Conservation (phyloP, 2,797 vertebrate genomes). For the Myotis daubentonii region DNA sequence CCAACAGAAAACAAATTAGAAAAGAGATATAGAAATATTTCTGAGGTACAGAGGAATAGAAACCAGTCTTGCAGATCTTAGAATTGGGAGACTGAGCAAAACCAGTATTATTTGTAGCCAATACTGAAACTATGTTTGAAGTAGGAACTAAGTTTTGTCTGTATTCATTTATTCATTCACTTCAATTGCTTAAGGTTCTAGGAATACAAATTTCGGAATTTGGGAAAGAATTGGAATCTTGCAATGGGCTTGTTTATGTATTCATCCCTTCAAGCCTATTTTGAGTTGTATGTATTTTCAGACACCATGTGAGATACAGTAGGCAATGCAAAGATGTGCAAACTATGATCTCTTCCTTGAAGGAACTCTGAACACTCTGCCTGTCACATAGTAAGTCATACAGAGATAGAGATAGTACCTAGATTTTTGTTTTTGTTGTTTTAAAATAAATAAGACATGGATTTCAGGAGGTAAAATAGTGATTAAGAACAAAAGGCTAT, state of each 20-base stretch:
- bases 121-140: background rate
- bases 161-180: background rate
- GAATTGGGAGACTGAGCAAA: constrained; percentile 17
- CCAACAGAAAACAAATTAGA: constrained; percentile 43
- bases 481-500: background rate
- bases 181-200: constrained; percentile 9
- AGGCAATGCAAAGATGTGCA: background rate
- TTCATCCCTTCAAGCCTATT: background rate
- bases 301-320: background rate
- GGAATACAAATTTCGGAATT: constrained; percentile 13
- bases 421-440: constrained; percentile 30
- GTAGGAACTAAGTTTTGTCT: background rate
- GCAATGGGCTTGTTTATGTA: background rate
- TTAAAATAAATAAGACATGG: background rate
- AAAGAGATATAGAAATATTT: constrained; percentile 25
- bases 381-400: background rate
- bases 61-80: background rate
- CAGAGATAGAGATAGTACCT: background rate
- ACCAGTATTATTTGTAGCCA: background rate
- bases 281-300: background rate
- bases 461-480: background rate
- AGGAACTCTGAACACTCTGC: background rate
- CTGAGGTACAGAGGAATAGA: background rate
- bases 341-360: background rate
- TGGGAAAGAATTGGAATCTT: background rate